Percentiles rank a stretch among this genome's conserved stretches.
These are phyloP conservation scores for Erythrocebus patas DNA, from an alignment of 2,113 vertebrate species.

Conservation along the genomic window DNA sequence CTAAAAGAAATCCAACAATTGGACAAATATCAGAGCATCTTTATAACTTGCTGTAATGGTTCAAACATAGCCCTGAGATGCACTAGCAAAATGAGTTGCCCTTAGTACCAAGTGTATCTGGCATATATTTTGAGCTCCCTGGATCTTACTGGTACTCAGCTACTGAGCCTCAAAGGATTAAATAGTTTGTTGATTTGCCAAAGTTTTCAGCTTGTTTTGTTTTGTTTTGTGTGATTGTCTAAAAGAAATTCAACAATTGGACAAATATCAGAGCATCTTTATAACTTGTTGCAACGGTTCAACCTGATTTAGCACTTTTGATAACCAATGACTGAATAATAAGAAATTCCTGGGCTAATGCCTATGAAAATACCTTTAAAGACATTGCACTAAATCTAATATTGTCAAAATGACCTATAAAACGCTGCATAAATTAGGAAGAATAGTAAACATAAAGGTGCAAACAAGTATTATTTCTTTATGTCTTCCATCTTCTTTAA, in stretches of 20 bases:
- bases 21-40: neutral
- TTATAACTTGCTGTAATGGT: neutral
- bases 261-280: neutral
- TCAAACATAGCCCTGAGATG: neutral
- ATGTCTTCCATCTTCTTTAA: neutral
- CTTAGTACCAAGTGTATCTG: neutral
- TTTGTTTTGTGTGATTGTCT: neutral
- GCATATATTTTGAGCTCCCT: neutral
- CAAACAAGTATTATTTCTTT: neutral
- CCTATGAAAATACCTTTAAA: conserved; percentile 21
- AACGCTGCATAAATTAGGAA: neutral
- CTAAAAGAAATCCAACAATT: neutral
- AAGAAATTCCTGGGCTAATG: neutral
- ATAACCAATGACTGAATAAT: neutral
- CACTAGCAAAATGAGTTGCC: neutral
- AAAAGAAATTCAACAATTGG: neutral
- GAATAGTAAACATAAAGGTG: neutral
- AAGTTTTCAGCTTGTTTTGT: neutral
- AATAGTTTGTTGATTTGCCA: neutral
- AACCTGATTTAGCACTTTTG: neutral
- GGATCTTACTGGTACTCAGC: neutral
- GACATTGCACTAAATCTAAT: neutral
- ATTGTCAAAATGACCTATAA: neutral
- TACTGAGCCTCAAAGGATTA: neutral
- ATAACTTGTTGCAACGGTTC: neutral